Conservation (phyloP, 2,113 vertebrate species). For the Dicentrarchus labrax region DNA sequence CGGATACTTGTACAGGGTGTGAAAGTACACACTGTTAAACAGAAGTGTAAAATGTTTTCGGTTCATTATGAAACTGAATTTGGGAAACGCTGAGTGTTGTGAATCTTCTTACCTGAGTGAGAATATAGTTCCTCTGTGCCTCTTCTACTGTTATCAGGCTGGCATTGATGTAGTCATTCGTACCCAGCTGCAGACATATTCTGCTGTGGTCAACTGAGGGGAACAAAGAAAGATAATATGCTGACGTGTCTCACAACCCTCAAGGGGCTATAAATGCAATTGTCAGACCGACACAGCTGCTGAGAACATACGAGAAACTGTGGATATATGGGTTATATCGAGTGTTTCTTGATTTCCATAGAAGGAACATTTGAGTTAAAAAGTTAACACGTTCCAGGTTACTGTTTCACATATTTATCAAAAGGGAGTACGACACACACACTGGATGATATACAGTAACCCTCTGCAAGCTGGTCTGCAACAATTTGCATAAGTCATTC, state of each 20-base stretch:
- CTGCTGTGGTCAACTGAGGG: constrained; percentile 96
- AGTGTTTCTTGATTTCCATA: background rate
- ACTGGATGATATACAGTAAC: background rate
- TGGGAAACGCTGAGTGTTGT: no score
- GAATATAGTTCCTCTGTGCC: constrained; percentile 96
- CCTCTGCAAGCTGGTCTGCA: constrained; percentile 8
- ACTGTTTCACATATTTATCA: constrained; percentile 27
- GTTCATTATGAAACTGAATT: background rate
- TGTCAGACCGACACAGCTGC: constrained; percentile 29
- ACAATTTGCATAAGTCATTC: constrained; percentile 48
- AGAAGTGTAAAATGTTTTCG: no score
- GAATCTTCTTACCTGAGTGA: constrained; percentile 91
- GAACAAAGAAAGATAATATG: constrained; percentile 11
- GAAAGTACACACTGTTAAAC: no score
- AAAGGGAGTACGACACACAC: constrained; percentile 13
- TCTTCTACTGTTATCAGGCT: constrained; percentile 96
- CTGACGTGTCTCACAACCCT: background rate
- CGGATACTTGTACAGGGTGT: no score
- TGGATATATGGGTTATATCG: background rate
- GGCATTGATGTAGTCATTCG: constrained; percentile 97
- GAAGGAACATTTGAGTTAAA: background rate
- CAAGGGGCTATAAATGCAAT: background rate
- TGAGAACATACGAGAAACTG: background rate
- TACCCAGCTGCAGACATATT: constrained; percentile 92
- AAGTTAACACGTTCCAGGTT: constrained; percentile 23